Evolutionary conservation across 2,797 vertebrate genomes (phyloP), one percentile per base, ranked within the genome.

Genomic region (Astyanax mexicanus): DNA sequence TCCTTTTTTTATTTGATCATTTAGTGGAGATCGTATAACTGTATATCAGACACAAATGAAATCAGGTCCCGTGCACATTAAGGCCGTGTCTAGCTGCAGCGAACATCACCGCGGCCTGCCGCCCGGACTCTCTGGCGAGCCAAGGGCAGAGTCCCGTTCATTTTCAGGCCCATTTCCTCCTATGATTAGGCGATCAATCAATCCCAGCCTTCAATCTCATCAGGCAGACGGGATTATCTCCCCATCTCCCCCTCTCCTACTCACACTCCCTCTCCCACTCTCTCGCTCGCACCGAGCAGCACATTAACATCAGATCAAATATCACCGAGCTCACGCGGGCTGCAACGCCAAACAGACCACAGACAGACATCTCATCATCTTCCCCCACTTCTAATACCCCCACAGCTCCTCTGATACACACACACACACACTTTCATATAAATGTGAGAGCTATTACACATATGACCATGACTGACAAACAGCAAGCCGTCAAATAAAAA

Each of bases 151-250:
- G 92, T 93, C 87, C 92, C 92, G 92, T 94, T 95, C 92, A 95
- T 95, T 95, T 94, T 95, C 94, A 94, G 94, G 91, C 92, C 93
- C 94, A 95, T 95, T 95, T 94, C 94, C 94, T 94, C 90, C 90
- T 92, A 93, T 94, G 94, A 95, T 95, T 95, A 94, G 94, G 91
- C 89, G 89, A 95, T 95, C 94, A 95, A 95, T 95, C 94, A 95
- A 95, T 94, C 92, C 91, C 84, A 90, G 92, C 91, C 93, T 93
- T 95, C 93, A 94, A 93, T 95, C 93, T 94, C 93, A 93, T 93
- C 92, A 93, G 75, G 91, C 93, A 92, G 93, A 93, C 91, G 90
- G 94, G 93, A 94, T 95, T 94, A 94, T 94, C 93, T 93, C 88
- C 89, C 92, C 93, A 94, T 94, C 92, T 93, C 89, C 87, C 87